Conservation (phyloP, 2,888 invertebrate genomes). For the Limnephilus lunatus region DNA sequence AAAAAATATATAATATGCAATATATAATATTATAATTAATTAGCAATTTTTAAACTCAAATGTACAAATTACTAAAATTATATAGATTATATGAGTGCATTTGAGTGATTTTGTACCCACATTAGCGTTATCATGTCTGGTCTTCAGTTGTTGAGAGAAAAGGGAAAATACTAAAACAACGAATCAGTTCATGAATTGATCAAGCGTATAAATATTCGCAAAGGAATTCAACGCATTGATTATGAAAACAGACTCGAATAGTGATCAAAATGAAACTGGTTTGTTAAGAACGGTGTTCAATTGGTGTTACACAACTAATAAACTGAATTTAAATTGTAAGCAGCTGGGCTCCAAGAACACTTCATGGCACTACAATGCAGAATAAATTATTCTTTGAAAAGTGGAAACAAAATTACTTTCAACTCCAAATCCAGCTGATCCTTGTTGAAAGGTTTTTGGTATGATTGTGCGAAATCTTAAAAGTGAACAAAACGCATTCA, state of each 20-base stretch:
- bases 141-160: background rate
- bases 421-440: background rate
- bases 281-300: slow-evolving; percentile 22
- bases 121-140: background rate
- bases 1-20: too few species aligned
- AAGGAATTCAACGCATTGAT: background rate
- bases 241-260: slow-evolving; percentile 5
- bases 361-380: background rate
- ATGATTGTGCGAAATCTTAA: too few species aligned
- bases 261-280: slow-evolving; percentile 6
- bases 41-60: too few species aligned
- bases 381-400: background rate
- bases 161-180: background rate
- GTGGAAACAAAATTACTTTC: background rate
- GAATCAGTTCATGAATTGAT: background rate
- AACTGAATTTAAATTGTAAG: background rate
- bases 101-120: background rate
- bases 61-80: too few species aligned
- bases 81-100: too few species aligned
- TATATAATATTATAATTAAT: too few species aligned
- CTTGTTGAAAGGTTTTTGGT: background rate
- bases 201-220: background rate
- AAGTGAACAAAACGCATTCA: background rate
- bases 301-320: slow-evolving; percentile 9
- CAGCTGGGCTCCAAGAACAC: background rate